phyloP scores from a whole-genome alignment of 2,797 vertebrate genomes.

The Hemitrygon akajei region DNA sequence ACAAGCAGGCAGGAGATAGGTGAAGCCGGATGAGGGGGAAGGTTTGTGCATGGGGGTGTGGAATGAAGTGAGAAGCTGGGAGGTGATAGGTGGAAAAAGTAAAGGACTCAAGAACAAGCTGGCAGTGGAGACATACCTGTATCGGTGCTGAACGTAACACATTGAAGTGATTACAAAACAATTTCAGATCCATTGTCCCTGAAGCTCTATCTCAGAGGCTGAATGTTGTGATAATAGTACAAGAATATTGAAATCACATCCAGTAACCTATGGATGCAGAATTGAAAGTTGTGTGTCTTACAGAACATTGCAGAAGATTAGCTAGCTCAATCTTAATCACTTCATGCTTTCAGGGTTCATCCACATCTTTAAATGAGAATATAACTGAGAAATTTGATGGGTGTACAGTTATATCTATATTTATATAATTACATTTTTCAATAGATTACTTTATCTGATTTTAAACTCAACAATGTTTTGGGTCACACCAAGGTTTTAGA shows the following conservation, averaged over 20 bases:
- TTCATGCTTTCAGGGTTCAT: conserved; percentile 13
- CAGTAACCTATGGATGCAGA: background rate
- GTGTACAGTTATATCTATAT: background rate
- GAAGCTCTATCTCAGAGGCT: no score
- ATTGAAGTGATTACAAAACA: background rate
- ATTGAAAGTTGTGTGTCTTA: background rate
- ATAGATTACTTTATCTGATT: background rate
- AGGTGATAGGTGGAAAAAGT: no score
- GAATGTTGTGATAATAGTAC: background rate
- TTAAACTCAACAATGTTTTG: background rate
- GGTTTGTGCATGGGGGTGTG: no score
- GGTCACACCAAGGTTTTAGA: background rate
- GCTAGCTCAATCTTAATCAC: background rate
- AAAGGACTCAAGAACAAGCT: no score
- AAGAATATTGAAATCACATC: background rate
- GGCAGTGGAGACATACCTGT: background rate
- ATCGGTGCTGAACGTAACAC: background rate
- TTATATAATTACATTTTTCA: background rate
- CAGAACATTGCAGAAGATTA: background rate
- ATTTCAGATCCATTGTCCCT: background rate
- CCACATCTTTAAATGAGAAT: background rate
- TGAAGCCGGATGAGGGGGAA: no score
- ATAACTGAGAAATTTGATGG: background rate
- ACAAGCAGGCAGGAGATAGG: no score
- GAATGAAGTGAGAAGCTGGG: no score